These are phyloP conservation scores for Metallyticus violacea DNA, from an alignment of 2,888 invertebrate species.

Conservation along the genomic window DNA sequence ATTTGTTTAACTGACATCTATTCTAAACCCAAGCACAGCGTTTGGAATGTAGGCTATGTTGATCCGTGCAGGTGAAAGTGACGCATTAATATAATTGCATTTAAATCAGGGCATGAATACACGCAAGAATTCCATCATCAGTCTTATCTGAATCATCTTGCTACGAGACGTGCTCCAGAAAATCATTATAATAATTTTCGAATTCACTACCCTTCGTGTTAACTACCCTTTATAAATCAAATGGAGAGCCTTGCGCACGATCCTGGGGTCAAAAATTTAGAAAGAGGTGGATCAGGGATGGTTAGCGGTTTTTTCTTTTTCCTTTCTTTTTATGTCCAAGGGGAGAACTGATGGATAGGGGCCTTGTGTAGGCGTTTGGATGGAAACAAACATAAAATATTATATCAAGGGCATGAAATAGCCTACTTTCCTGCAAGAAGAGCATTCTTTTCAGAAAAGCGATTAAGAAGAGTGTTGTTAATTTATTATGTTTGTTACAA, in stretches of 20 bases:
- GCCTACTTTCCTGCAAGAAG: background rate
- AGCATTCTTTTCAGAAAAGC: background rate
- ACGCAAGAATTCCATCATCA: background rate
- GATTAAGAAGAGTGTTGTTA: too few species aligned
- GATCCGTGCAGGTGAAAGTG: background rate
- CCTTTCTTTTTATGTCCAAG: background rate
- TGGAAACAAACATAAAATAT: background rate
- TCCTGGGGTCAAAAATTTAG: background rate
- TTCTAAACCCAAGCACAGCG: background rate
- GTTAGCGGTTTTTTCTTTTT: background rate
- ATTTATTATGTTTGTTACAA: too few species aligned
- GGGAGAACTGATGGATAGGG: background rate
- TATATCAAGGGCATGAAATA: background rate
- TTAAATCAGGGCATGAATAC: background rate
- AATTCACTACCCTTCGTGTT: background rate
- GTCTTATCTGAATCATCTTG: background rate
- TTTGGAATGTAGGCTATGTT: background rate
- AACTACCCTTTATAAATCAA: slow-evolving; percentile 1
- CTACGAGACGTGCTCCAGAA: background rate
- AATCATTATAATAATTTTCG: background rate
- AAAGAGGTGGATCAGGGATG: background rate
- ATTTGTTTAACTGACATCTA: too few species aligned
- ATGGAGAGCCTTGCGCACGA: background rate
- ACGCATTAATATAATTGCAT: background rate
- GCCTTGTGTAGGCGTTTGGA: background rate